Conservation (phyloP, 37 sponge, comb jelly and placozoan genomes). For the Axinella damicornis region DNA sequence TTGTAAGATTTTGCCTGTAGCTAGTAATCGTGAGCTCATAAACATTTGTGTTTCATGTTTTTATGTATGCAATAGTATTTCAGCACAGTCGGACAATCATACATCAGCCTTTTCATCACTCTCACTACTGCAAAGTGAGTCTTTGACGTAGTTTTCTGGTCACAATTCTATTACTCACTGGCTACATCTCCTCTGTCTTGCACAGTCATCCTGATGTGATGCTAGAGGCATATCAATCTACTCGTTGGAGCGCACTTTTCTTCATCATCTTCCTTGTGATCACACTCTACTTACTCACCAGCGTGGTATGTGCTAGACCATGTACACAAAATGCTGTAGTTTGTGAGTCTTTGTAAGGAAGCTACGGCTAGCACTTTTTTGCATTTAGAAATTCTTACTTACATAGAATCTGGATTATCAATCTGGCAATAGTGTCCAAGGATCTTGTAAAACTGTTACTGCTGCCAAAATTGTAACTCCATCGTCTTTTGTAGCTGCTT, state of each 20-base stretch:
- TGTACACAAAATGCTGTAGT: too few species aligned
- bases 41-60: background rate
- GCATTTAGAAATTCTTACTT: too few species aligned
- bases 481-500: conserved; percentile 35
- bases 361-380: too few species aligned
- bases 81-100: conserved; percentile 43
- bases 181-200: conserved; percentile 21
- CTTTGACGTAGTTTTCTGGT: too few species aligned
- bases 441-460: too few species aligned
- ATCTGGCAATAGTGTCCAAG: too few species aligned
- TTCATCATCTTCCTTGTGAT: conserved; percentile 75
- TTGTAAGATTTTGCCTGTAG: conserved; percentile 38
- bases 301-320: conserved; percentile 63
- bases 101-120: conserved; percentile 79
- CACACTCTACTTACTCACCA: conserved; percentile 65
- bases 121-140: conserved; percentile 84
- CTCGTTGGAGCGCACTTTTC: conserved; percentile 50
- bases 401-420: too few species aligned
- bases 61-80: conserved; percentile 48
- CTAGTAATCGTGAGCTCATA: background rate
- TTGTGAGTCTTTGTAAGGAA: too few species aligned
- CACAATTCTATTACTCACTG: too few species aligned
- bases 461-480: too few species aligned
- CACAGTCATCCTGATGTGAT: conserved; percentile 80
- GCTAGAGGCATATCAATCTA: conserved; percentile 70